A percentile compares a stretch with the other conserved stretches of the same genome.
Conservation (phyloP, 2,888 invertebrate genomes). For the Caenorhabditis virilis region DNA sequence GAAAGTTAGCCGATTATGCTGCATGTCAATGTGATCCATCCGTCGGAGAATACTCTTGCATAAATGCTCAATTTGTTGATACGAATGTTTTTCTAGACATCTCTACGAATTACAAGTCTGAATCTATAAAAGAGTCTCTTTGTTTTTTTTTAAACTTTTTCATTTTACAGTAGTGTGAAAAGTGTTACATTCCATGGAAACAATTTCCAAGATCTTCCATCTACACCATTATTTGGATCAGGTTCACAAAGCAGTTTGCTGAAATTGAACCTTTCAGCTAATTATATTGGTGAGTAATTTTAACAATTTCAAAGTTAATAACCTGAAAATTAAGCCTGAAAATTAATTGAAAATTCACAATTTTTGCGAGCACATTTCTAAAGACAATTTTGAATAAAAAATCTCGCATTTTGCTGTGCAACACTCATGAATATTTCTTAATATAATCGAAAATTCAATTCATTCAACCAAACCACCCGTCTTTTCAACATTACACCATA, state of each 20-base stretch:
- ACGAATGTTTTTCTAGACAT: slow-evolving; percentile 63
- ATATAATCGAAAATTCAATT: slow-evolving; percentile 9
- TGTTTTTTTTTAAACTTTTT: slow-evolving; percentile 2
- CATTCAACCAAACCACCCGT: no score
- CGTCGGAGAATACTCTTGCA: slow-evolving; percentile 56
- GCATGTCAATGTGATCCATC: slow-evolving; percentile 61
- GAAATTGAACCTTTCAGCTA: slow-evolving; percentile 66
- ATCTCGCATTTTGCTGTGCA: no score
- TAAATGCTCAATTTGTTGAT: slow-evolving; percentile 68
- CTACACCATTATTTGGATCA: slow-evolving; percentile 60
- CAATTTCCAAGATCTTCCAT: slow-evolving; percentile 67
- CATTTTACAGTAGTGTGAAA: slow-evolving; percentile 46
- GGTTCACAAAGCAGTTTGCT: slow-evolving; percentile 50
- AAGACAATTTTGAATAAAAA: no score
- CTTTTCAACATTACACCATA: no score
- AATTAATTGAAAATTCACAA: no score
- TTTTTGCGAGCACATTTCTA: no score
- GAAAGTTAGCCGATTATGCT: slow-evolving; percentile 60
- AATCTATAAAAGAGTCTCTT: not conserved
- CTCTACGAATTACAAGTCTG: slow-evolving; percentile 59
- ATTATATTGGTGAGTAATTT: slow-evolving; percentile 61
- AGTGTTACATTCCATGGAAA: slow-evolving; percentile 67
- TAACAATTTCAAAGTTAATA: no score
- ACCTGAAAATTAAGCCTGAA: no score
- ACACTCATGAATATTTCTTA: no score